A percentile compares a stretch with the other conserved stretches of the same genome.
Conservation (phyloP, 2,797 vertebrate genomes). For the Platalea minor region DNA sequence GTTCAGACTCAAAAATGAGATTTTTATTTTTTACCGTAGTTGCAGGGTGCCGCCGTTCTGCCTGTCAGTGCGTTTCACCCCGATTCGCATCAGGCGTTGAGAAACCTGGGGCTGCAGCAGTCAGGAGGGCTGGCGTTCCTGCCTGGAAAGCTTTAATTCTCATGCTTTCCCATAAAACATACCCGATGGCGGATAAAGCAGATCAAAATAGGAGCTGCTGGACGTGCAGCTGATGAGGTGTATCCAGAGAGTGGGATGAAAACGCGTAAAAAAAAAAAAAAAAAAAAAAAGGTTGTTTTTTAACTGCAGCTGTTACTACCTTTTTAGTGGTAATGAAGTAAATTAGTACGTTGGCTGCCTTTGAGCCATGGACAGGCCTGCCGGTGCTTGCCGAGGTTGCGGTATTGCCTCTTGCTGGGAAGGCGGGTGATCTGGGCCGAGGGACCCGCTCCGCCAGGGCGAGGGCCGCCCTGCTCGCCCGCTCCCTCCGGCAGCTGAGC, state of each 20-base stretch:
- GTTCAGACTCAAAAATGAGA: not conserved
- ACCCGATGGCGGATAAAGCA: not conserved
- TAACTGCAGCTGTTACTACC: not conserved
- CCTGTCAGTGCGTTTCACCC: accelerated
- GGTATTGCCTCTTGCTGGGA: not conserved
- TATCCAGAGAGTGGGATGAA: not conserved
- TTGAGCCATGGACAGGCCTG: not conserved
- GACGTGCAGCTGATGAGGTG: not conserved
- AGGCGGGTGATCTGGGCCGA: not conserved
- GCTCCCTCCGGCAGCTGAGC: accelerated
- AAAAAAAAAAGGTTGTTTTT: not conserved
- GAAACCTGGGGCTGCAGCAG: not conserved
- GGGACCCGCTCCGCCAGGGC: not conserved
- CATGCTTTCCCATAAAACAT: not conserved
- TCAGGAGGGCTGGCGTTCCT: not conserved
- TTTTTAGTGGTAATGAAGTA: constrained; percentile 1
- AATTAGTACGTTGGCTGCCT: not conserved
- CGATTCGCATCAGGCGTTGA: not conserved
- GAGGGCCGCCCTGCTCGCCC: not conserved
- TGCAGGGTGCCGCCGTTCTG: not conserved
- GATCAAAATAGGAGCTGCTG: not conserved
- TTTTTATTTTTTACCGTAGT: not conserved
- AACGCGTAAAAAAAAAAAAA: not conserved
- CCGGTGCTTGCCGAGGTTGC: not conserved
- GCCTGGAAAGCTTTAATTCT: not conserved